Evolutionary conservation across 2,888 invertebrate genomes (phyloP).

Genomic region (Teleogryllus oceanicus): DNA sequence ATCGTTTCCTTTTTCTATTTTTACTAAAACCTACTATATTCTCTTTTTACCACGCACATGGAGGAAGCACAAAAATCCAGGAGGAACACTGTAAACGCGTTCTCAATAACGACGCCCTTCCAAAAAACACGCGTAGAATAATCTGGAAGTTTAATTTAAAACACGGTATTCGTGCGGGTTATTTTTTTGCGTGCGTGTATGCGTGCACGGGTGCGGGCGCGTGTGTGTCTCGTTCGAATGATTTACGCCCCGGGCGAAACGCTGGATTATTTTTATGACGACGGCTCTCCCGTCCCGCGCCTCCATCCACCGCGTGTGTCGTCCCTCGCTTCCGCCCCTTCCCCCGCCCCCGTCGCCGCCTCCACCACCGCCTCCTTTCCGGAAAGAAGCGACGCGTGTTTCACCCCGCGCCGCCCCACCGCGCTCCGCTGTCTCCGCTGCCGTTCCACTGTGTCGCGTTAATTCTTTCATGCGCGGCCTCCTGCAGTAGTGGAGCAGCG

Average conservation of each 20-base stretch:
- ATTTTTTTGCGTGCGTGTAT: background rate
- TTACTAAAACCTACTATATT: conserved; percentile 4
- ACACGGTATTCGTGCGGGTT: background rate
- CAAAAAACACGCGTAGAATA: conserved; percentile 11
- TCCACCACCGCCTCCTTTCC: background rate
- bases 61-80: background rate
- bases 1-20: background rate
- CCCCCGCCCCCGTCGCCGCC: background rate
- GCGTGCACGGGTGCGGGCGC: background rate
- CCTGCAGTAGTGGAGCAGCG: background rate
- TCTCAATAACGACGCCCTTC: background rate
- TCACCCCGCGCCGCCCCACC: background rate
- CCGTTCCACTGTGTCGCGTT: background rate
- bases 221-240: conserved; percentile 1
- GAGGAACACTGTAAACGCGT: background rate
- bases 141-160: conserved; percentile 9
- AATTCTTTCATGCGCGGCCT: background rate
- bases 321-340: background rate
- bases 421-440: background rate
- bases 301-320: background rate
- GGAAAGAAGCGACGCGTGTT: background rate
- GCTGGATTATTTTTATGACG: conserved; percentile 6
- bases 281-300: background rate
- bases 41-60: background rate
- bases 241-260: conserved; percentile 5